phyloP scores from a whole-genome alignment of 1,140 invertebrate genomes.

The Amyelois transitella region DNA sequence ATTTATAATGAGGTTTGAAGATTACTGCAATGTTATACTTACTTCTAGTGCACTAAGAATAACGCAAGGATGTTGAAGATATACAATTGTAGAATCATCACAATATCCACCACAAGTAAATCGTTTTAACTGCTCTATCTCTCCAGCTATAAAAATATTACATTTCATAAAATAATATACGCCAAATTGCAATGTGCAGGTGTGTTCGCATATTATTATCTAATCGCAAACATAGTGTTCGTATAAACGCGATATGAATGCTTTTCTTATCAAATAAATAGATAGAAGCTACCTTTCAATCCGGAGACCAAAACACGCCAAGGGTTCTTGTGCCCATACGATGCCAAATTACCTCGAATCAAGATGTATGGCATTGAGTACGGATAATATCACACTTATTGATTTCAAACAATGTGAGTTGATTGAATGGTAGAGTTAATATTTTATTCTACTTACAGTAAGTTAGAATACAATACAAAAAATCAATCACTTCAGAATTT shows the following conservation, averaged over 20 bases:
- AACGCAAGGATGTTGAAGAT: constrained; percentile 89
- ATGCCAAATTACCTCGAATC: constrained; percentile 89
- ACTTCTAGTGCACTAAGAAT: constrained; percentile 88
- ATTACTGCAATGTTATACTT: constrained; percentile 19
- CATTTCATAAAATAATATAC: too few species aligned
- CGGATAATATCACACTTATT: constrained; percentile 28
- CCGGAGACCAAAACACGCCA: constrained; percentile 89
- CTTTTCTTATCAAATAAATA: background rate
- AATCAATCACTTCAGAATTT: too few species aligned
- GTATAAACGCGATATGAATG: background rate
- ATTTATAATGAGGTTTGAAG: background rate
- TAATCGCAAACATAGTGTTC: background rate
- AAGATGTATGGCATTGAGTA: constrained; percentile 89
- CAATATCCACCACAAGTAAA: constrained; percentile 88
- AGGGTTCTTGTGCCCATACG: constrained; percentile 87
- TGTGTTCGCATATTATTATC: too few species aligned
- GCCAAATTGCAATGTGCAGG: too few species aligned
- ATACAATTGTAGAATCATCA: constrained; percentile 87
- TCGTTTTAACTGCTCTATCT: constrained; percentile 85
- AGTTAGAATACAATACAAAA: too few species aligned
- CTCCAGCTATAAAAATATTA: constrained; percentile 75
- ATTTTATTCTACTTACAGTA: background rate
- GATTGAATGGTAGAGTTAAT: background rate
- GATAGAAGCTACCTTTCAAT: constrained; percentile 80
- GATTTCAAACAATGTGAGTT: background rate